These are phyloP conservation scores for Otolemur crassicaudatus DNA, from an alignment of 2,797 vertebrate genomes.

Conservation along the genomic window DNA sequence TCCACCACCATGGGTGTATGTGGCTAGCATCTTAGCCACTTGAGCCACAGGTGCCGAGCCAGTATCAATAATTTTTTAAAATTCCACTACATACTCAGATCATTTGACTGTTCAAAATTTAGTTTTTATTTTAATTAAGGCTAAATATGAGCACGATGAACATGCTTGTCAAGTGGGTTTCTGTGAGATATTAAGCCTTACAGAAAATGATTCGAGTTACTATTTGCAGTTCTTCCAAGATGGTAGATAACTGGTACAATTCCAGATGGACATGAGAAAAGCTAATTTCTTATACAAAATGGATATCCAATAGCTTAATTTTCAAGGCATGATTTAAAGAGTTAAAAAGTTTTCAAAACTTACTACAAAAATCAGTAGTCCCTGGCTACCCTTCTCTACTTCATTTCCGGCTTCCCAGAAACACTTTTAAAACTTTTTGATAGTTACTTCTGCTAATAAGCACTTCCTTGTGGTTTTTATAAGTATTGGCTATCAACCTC, in stretches of 20 bases:
- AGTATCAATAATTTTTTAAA: neutral
- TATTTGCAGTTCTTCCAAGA: neutral
- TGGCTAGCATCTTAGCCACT: no score
- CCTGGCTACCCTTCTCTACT: neutral
- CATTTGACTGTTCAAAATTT: neutral
- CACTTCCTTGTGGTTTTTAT: neutral
- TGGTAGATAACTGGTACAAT: neutral
- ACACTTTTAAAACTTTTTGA: neutral
- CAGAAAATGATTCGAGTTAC: neutral
- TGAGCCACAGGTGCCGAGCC: no score
- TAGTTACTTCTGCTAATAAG: neutral
- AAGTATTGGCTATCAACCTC: neutral
- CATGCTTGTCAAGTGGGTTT: neutral
- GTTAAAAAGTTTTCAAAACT: constrained; percentile 25
- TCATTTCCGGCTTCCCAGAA: constrained; percentile 25
- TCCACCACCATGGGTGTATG: no score
- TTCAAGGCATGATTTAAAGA: constrained; percentile 28
- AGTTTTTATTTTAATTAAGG: constrained; percentile 25
- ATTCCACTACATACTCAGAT: neutral
- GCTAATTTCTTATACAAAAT: neutral
- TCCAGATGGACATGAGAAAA: neutral
- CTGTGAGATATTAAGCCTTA: neutral
- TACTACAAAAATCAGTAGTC: neutral
- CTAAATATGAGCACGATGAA: neutral
- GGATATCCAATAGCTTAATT: neutral